Percentiles rank a stretch among this genome's conserved stretches.
Conservation (phyloP, 2,888 invertebrate species). For the Epistrophe grossulariae region DNA sequence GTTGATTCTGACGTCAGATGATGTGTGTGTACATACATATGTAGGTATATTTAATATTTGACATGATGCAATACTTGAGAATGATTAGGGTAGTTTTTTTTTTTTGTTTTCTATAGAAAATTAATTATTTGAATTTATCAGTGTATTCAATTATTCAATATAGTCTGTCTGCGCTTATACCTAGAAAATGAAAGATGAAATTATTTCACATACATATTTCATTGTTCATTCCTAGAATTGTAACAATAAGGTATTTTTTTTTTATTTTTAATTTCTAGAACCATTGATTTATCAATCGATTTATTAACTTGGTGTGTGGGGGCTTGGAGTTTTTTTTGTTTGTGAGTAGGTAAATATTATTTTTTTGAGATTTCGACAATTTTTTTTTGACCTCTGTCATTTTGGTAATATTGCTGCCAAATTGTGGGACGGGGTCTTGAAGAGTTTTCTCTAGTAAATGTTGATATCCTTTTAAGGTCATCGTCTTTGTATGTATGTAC, state of each 20-base stretch:
- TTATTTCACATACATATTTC: not conserved
- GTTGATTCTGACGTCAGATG: constrained; percentile 61
- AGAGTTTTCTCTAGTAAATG: too few species aligned
- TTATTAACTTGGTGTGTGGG: not conserved
- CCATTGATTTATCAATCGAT: not conserved
- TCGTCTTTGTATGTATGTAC: too few species aligned
- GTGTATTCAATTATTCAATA: constrained; percentile 25
- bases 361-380: too few species aligned
- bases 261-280: constrained; percentile 36
- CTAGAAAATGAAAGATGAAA: not conserved
- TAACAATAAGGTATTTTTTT: constrained; percentile 7
- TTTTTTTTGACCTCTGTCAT: too few species aligned
- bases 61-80: constrained; percentile 65
- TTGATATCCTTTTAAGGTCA: too few species aligned
- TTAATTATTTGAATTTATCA: constrained; percentile 2
- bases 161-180: too few species aligned
- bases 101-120: not conserved
- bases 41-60: constrained; percentile 37
- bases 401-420: too few species aligned
- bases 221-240: not conserved
- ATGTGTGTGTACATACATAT: not conserved
- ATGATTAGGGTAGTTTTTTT: constrained; percentile 44
- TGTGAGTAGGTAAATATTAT: too few species aligned
- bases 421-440: too few species aligned
- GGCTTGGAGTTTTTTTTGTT: too few species aligned